Evolutionary conservation across 2,113 vertebrate species (phyloP).

Genomic region (Patagioenas fasciata): DNA sequence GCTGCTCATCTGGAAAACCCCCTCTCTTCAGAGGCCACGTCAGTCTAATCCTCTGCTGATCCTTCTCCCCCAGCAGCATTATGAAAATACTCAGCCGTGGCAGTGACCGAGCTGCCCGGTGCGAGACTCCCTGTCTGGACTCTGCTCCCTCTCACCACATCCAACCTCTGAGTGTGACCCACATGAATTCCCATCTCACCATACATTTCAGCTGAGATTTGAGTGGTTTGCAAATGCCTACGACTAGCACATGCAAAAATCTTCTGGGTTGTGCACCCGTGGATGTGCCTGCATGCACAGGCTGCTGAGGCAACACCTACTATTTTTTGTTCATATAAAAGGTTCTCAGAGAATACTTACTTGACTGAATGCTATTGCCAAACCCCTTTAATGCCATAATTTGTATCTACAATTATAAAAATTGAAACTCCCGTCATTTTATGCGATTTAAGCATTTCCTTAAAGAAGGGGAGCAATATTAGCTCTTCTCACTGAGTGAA

Average conservation of each 20-base stretch:
- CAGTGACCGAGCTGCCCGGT: not conserved
- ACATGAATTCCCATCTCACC: not conserved
- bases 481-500: not conserved
- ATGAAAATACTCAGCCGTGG: not conserved
- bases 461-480: not conserved
- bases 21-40: not conserved
- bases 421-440: not conserved
- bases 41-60: slow-evolving; percentile 17
- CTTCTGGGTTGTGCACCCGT: fast-evolving
- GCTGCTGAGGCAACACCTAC: not conserved
- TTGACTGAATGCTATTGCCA: not conserved
- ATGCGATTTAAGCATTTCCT: not conserved
- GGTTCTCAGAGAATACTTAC: not conserved
- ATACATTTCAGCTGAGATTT: not conserved
- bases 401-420: not conserved
- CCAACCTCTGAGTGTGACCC: not conserved
- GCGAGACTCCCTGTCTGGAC: not conserved
- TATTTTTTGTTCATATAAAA: not conserved
- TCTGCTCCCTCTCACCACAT: not conserved
- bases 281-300: not conserved
- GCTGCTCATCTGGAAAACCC: not conserved
- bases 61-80: not conserved
- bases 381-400: not conserved
- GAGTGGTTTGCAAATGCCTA: not conserved
- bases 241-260: not conserved